phyloP scores from a whole-genome alignment of 2,797 vertebrate genomes.

The Tarsius wallacei region DNA sequence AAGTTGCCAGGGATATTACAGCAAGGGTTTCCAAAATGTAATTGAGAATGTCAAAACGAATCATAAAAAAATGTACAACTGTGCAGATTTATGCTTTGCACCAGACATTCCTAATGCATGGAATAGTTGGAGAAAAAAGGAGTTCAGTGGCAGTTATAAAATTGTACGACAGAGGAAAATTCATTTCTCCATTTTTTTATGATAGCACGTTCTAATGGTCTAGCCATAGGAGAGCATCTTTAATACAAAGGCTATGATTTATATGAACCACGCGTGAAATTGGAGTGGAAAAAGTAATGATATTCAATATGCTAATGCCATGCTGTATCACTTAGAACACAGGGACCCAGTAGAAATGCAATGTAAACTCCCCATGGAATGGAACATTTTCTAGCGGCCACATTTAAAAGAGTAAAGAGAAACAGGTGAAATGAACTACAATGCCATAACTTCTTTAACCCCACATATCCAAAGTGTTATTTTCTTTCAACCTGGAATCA shows the following conservation, averaged over 20 bases:
- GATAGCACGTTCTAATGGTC: conserved; percentile 35
- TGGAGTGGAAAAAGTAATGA: neutral
- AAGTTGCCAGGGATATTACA: conserved; percentile 83
- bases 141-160: conserved; percentile 3
- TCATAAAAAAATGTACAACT: conserved; percentile 81
- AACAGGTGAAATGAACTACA: neutral
- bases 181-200: conserved; percentile 35
- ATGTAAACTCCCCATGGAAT: neutral
- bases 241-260: conserved; percentile 57
- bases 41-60: conserved; percentile 88
- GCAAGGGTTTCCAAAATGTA: conserved; percentile 86
- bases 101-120: conserved; percentile 75
- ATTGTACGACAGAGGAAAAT: neutral
- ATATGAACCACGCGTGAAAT: neutral
- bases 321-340: neutral
- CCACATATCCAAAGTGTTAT: neutral
- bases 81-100: conserved; percentile 83
- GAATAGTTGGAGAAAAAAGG: conserved; percentile 53
- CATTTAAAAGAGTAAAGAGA: neutral
- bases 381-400: neutral
- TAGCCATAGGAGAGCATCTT: neutral
- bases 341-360: neutral
- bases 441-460: neutral
- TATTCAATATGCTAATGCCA: conserved; percentile 41
- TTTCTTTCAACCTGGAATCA: neutral